phyloP scores from a whole-genome alignment of 1,140 invertebrate genomes.

The Drosophila suzukii region DNA sequence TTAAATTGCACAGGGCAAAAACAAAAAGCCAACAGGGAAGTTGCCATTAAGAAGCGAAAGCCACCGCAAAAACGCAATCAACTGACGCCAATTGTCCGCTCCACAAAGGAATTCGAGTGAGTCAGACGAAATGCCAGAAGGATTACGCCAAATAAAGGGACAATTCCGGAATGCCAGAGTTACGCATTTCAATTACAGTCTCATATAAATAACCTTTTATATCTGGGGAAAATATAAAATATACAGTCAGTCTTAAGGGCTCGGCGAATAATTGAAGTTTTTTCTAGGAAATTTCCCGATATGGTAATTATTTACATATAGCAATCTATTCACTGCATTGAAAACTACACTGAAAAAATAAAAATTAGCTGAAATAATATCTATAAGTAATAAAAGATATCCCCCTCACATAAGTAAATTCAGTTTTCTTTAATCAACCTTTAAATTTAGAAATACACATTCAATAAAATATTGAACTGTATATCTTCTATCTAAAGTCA shows the following conservation, averaged over 20 bases:
- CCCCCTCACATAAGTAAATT: too few species aligned
- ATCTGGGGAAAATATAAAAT: not conserved
- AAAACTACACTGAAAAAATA: slow-evolving; percentile 1
- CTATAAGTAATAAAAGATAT: too few species aligned
- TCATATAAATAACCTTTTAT: not conserved
- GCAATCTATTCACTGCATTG: not conserved
- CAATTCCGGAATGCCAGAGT: slow-evolving; percentile 5
- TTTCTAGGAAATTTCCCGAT: not conserved
- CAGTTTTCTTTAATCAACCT: too few species aligned
- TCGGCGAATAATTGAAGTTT: not conserved
- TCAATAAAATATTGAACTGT: not conserved
- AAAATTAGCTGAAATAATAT: too few species aligned
- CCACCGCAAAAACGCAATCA: slow-evolving; percentile 48
- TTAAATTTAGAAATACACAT: not conserved
- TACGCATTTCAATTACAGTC: not conserved
- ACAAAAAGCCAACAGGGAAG: slow-evolving; percentile 11
- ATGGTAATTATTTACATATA: slow-evolving; percentile 10
- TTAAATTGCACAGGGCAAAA: slow-evolving; percentile 43
- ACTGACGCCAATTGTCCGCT: slow-evolving; percentile 14
- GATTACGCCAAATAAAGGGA: slow-evolving; percentile 16
- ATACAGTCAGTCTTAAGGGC: not conserved
- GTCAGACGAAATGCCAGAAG: slow-evolving; percentile 29
- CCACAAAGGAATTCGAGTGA: slow-evolving; percentile 29
- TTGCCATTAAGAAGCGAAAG: slow-evolving; percentile 20
- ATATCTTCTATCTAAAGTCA: not conserved